Evolutionary conservation across 35 echinoderm and acorn worm genomes (phyloP).

Genomic region (Ophiothrix spiculata): DNA sequence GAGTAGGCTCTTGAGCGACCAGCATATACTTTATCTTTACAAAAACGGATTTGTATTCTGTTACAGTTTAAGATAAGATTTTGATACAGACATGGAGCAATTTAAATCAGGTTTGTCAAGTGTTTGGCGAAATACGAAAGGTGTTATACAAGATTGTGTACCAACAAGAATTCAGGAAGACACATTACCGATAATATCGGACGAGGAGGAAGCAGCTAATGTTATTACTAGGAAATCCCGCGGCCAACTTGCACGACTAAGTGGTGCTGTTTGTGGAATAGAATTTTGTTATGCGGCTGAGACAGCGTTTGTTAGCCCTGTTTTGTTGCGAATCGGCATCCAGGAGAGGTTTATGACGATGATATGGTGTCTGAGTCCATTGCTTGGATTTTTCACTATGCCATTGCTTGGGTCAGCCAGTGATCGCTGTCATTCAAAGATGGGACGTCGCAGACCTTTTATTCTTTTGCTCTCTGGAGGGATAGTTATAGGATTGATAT

Average conservation of each 20-base stretch:
- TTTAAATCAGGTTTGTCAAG: slow-evolving; percentile 19
- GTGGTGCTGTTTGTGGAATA: slow-evolving; percentile 94
- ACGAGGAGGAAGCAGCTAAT: slow-evolving; percentile 27
- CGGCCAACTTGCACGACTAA: slow-evolving; percentile 59
- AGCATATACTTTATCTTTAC: neutral
- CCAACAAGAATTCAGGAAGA: slow-evolving; percentile 30
- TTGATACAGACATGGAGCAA: neutral
- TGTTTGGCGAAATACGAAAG: slow-evolving; percentile 29
- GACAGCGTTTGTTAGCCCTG: slow-evolving; percentile 91
- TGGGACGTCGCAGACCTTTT: slow-evolving; percentile 92
- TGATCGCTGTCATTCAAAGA: slow-evolving; percentile 75
- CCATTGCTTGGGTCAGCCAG: slow-evolving; percentile 89
- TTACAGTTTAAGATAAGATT: neutral
- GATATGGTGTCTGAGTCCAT: slow-evolving; percentile 93
- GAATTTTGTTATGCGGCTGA: slow-evolving; percentile 99
- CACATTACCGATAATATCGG: slow-evolving; percentile 4
- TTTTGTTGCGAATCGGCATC: slow-evolving; percentile 77
- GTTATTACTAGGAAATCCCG: slow-evolving; percentile 35
- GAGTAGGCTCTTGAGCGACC: neutral
- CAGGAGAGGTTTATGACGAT: slow-evolving; percentile 87
- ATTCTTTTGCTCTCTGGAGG: slow-evolving; percentile 79
- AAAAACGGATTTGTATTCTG: neutral
- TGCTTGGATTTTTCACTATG: slow-evolving; percentile 85
- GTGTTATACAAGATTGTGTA: slow-evolving; percentile 26
- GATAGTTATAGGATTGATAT: slow-evolving; percentile 75